These are phyloP conservation scores for Uromys caudimaculatus DNA, from an alignment of 2,797 vertebrate genomes.

Conservation along the genomic window DNA sequence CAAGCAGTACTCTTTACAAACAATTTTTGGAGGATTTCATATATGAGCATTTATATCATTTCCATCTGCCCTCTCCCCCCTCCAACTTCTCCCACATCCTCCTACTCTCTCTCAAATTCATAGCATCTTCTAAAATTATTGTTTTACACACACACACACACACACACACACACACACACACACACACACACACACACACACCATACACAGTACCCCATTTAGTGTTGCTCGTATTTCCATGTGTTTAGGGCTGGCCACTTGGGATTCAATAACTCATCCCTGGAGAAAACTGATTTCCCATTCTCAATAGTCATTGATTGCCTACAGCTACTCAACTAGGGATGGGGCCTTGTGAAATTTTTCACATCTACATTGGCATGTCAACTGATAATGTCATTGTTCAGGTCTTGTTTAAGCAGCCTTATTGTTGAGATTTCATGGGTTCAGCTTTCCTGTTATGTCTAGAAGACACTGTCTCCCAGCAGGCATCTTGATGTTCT, in stretches of 20 bases:
- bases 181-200: not conserved
- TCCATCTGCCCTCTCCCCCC: not conserved
- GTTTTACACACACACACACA: not conserved
- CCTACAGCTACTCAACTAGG: not conserved
- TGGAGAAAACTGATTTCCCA: not conserved
- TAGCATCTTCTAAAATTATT: not conserved
- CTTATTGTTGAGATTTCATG: not conserved
- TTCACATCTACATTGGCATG: not conserved
- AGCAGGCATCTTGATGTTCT: not conserved
- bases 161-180: not conserved
- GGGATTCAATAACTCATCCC: not conserved
- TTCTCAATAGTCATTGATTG: not conserved
- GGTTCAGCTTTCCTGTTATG: not conserved
- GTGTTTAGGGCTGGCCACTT: not conserved
- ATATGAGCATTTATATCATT: not conserved
- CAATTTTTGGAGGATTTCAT: not conserved
- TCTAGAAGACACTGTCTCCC: not conserved
- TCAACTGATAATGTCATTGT: not conserved
- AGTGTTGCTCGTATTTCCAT: not conserved
- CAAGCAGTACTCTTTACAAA: not conserved
- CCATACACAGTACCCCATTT: not conserved
- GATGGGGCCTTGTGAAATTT: not conserved
- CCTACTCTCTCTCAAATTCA: not conserved
- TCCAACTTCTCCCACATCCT: not conserved
- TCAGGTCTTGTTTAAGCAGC: not conserved